Base-by-base conservation (phyloP, 2,888 invertebrate genomes). In the Drosophila suboccidentalis region DNA sequence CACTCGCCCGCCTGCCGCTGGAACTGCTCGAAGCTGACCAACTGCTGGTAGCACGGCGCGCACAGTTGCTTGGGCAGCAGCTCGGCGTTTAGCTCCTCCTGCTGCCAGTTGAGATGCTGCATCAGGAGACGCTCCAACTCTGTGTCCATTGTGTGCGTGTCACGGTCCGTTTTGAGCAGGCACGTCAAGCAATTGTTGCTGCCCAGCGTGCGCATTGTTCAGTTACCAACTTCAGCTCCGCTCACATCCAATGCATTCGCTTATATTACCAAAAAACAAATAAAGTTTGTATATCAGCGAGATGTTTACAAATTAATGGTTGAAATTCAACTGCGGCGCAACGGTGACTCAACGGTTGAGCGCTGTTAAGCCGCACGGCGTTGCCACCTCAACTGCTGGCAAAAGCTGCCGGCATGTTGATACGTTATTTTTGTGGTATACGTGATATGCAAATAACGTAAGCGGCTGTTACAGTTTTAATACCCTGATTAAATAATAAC, bases 151-250 rank as follows among this genome's bases (percentile, higher is more conserved):
- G 11, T 15, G 36, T 38, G 73, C 53, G 50, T 51, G 17, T 46
- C 34, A 3, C 1, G 11, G 34, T 69, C 74, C 19, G 90, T 39
- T 58, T 80, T 77, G 1, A 66, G 63, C 61, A 91, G 71, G 50
- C 91, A 91, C 4, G 91, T 90, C 32, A 91, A 73, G 58, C 91
- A 91, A 46, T 86, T 64, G 47, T 77, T 29, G 41, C 15, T 50
- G 11, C 22, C 34, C 47, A 47, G 38, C n/a, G 29, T 71, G 75
- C 3, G 75, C 80, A 43, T 58, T 58, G 26, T 47, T 4, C 6
- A 32, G 36, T 8, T 10, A 26, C 1, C n/a, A 22, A n/a, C n/a
- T n/a, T 13, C 6, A 13, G 1, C 6, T 26, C 3, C 9, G n/a
- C 29, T 47, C 36, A 15, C 34, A 57, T 43, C 6, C 44, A 44